Evolutionary conservation across 2,888 invertebrate genomes (phyloP), one percentile per base, ranked within the genome.

Genomic region (Drosophila subsilvestris): DNA sequence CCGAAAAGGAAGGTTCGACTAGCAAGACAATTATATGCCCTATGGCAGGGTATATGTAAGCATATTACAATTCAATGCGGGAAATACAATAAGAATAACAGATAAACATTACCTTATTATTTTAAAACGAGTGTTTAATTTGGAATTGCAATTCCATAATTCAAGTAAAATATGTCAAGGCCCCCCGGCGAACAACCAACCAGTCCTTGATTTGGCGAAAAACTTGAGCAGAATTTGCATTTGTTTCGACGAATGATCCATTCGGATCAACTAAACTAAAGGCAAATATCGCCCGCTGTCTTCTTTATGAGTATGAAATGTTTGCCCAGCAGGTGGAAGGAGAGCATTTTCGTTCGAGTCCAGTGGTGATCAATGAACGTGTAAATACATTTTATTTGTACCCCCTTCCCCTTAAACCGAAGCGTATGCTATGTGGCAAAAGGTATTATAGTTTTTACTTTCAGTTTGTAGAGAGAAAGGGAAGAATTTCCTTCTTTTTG

Each of bases 341-440:
- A 48, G 43, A 66, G 65, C 83, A 12, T 54, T 66, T 49, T 37
- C 42, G 63, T 43, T 63, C 17, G 25, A n/a, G 32, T 49, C 63
- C 63, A 66, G 54, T 54, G 54, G 42, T 43, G 63, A 75, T 86
- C 80, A 83, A 75, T 80, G 80, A 72, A 80, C 86, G 83, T 86
- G 86, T 82, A 86, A 83, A 83, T 86, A 83, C 82, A 70, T 76
- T 85, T 83, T 76, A 70, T 76, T 85, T 83, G 75, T 86, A 83
- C 20, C 3, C 22, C 22, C 3, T 76, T 44, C 25, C 20, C n/a
- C 20, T 4, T 14, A 17, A 12, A 47, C 18, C 6, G 10, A 10
- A 17, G 10, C n/a, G 17, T 14, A 10, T 45, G 12, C 47, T 3
- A 9, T 47, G 18, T 9, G 37, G n/a, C 6, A 7, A n/a, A 2